A percentile compares a stretch with the other conserved stretches of the same genome.
Conservation (phyloP, 1,140 invertebrate species). For the Eueides isabella region DNA sequence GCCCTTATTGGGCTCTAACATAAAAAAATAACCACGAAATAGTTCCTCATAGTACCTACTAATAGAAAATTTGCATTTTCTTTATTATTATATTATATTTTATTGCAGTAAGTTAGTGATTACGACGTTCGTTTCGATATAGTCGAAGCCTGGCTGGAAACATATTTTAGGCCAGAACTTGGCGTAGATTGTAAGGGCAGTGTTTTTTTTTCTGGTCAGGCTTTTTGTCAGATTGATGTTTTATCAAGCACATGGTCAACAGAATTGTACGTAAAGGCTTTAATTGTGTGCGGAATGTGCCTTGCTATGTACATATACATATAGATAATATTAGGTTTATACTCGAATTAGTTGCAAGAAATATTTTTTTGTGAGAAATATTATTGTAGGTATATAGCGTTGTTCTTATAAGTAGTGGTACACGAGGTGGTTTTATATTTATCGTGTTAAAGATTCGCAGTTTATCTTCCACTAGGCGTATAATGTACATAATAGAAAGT, state of each 20-base stretch:
- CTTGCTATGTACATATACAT: conserved; percentile 80
- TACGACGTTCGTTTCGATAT: conserved; percentile 55
- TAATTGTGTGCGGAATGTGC: conserved; percentile 83
- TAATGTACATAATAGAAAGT: conserved; percentile 74
- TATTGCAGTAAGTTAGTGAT: conserved; percentile 77
- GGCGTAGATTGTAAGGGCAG: conserved; percentile 22
- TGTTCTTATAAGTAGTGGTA: conserved; percentile 73
- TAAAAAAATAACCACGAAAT: conserved; percentile 76
- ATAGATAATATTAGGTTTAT: conserved; percentile 78
- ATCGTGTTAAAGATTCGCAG: conserved; percentile 80
- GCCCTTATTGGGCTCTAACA: conserved; percentile 56
- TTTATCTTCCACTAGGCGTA: conserved; percentile 80
- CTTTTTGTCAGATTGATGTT: conserved; percentile 66
- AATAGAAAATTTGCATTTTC: conserved; percentile 81
- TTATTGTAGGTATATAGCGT: conserved; percentile 73
- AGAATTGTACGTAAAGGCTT: conserved; percentile 72
- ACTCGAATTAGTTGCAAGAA: conserved; percentile 82
- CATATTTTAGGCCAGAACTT: conserved; percentile 24
- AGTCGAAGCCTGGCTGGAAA: conserved; percentile 54
- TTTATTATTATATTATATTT: conserved; percentile 75
- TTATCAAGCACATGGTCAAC: conserved; percentile 77
- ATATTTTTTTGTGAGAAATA: conserved; percentile 80
- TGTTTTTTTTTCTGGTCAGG: conserved; percentile 50
- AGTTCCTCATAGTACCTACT: conserved; percentile 82
- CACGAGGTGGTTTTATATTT: conserved; percentile 69